Evolutionary conservation across 2,888 invertebrate species (phyloP).

Genomic region (Plagodis dolabraria): DNA sequence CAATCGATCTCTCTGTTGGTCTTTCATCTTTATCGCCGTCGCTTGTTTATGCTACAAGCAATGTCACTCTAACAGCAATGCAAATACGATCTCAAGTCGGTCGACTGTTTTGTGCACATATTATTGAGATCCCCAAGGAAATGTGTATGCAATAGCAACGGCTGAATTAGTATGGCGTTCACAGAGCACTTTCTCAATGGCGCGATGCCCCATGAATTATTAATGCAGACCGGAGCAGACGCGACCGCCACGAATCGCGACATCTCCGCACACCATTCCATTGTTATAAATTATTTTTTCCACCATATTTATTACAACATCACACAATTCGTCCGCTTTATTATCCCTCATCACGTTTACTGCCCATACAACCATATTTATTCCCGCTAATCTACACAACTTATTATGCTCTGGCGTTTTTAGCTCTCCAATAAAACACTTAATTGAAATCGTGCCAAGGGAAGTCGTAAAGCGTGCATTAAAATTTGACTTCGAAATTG

Average conservation of each 20-base stretch:
- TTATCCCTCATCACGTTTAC: slow-evolving; percentile 49
- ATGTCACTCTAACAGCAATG: slow-evolving; percentile 25
- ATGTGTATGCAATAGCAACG: slow-evolving; percentile 68
- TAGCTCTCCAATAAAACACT: slow-evolving; percentile 45
- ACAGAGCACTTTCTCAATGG: slow-evolving; percentile 83
- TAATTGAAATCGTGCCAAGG: slow-evolving; percentile 59
- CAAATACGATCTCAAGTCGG: slow-evolving; percentile 20
- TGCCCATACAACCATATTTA: slow-evolving; percentile 43
- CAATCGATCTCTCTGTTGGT: not conserved
- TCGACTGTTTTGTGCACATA: slow-evolving; percentile 34
- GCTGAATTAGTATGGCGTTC: slow-evolving; percentile 79
- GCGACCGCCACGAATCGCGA: slow-evolving; percentile 46
- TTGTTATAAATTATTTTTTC: slow-evolving; percentile 70
- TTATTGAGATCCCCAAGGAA: slow-evolving; percentile 48
- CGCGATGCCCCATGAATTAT: slow-evolving; percentile 80
- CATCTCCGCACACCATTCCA: slow-evolving; percentile 64
- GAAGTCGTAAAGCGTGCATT: slow-evolving; percentile 46
- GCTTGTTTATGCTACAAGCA: slow-evolving; percentile 12
- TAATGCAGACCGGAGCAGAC: slow-evolving; percentile 63
- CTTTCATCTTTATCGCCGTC: not conserved
- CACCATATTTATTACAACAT: slow-evolving; percentile 58
- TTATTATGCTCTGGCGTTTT: slow-evolving; percentile 42
- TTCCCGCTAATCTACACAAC: slow-evolving; percentile 45
- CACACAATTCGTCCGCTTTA: slow-evolving; percentile 54
- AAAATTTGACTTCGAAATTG: slow-evolving; percentile 45